Evolutionary conservation across 2,888 invertebrate species (phyloP), one percentile per base, ranked within the genome.

Genomic region (Epicampocera succincta): DNA sequence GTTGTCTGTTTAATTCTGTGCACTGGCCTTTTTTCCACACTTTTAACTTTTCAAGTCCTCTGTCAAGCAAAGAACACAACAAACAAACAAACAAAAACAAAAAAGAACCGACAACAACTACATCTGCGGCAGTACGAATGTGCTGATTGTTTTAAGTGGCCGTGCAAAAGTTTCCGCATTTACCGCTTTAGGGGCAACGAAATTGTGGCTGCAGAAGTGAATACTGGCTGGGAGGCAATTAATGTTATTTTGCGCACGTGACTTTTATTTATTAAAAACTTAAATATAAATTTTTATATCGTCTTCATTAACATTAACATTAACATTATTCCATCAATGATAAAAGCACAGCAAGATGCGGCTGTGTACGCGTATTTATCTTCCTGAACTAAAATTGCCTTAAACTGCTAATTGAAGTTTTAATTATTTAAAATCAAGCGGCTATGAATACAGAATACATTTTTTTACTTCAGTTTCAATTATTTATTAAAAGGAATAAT

Each of bases 381-480:
- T 71, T 56, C 11, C 73, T 46, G 8, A 17, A 66, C 65, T 68
- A 68, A 66, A 72, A n/a, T 15, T 25, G 42, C 69, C 40, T 65
- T 29, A 72, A 76, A 44, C 42, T 63, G 58, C 42, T 81, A 72
- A 80, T 81, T 72, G 72, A 73, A 38, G 12, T 63, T 81, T 81
- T 81, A 68, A 81, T 76, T 76, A 76, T 76, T 81, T 68, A 76
- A 61, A 73, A 73, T 76, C 68, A 81, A 68, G 72, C 48, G 21
- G 25, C 48, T 73, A 50, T 72, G 78, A 78, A 78, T 78, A 72
- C n/a, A 65, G 58, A 78, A 71, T 65, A 29, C 40, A 54, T 21
- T 77, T 63, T 65, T 65, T 78, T 56, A 46, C 15, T 17, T 21
- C 46, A 65, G 65, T 65, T 65, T 77, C 42, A 52, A 63, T 63